Evolutionary conservation across 64 coral and sea anemone genomes (phyloP).

Genomic region (Porites australiensis): DNA sequence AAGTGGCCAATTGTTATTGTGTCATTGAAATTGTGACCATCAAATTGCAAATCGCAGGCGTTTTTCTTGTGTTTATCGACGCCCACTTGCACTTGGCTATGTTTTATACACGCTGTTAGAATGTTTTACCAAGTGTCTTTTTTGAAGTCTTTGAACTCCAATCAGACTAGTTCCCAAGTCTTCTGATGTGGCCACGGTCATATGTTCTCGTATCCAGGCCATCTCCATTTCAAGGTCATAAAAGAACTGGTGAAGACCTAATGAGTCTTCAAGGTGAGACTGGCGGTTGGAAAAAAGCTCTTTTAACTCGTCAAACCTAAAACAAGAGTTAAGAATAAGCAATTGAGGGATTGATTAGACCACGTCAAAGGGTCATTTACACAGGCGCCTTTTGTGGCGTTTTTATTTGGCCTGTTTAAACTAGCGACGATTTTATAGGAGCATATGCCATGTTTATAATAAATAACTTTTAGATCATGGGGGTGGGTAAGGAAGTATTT

Average conservation of each 20-base stretch:
- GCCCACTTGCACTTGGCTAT: neutral
- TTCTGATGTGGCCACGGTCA: constrained; percentile 75
- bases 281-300: constrained; percentile 68
- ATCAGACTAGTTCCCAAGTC: constrained; percentile 90
- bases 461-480: too few relatives aligned
- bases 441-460: too few relatives aligned
- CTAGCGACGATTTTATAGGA: too few relatives aligned
- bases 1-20: too few relatives aligned
- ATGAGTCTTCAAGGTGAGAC: constrained; percentile 83
- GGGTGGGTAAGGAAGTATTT: too few relatives aligned
- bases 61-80: neutral
- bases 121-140: constrained; percentile 72
- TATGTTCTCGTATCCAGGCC: constrained; percentile 89
- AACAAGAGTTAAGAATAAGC: neutral
- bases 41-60: too few relatives aligned
- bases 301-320: constrained; percentile 74
- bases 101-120: neutral
- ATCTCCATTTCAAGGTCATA: constrained; percentile 93
- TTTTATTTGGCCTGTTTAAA: too few relatives aligned
- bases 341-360: neutral
- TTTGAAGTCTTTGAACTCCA: constrained; percentile 85
- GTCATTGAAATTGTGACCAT: too few relatives aligned
- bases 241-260: constrained; percentile 85
- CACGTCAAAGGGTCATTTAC: too few relatives aligned
- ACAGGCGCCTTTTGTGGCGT: too few relatives aligned